Evolutionary conservation across 2,888 invertebrate genomes (phyloP).

Genomic region (Globia sparganii): DNA sequence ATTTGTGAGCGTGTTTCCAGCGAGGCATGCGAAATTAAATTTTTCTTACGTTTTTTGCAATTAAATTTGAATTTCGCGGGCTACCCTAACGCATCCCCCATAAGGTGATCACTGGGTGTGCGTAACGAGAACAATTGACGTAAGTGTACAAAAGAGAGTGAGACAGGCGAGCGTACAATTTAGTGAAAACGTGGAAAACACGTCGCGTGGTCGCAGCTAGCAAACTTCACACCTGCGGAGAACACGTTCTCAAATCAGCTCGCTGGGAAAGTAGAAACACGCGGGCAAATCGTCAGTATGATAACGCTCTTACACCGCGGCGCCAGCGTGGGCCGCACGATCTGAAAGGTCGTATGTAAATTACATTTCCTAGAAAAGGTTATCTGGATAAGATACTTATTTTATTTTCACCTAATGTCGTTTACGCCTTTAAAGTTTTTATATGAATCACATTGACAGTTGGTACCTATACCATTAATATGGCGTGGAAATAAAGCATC

Average conservation of each 20-base stretch:
- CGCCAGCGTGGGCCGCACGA: slow-evolving; percentile 30
- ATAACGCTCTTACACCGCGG: slow-evolving; percentile 7
- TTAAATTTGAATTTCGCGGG: too few species aligned
- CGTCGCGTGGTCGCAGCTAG: background rate
- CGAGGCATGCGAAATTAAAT: too few species aligned
- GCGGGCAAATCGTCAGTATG: background rate
- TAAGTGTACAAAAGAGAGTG: background rate
- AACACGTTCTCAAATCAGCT: background rate
- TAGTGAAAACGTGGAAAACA: background rate
- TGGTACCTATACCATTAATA: background rate
- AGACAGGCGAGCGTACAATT: background rate
- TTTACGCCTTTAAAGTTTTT: background rate
- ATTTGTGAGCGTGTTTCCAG: background rate
- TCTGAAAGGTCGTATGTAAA: slow-evolving; percentile 43
- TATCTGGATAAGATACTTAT: background rate
- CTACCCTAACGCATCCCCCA: too few species aligned
- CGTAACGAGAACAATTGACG: background rate
- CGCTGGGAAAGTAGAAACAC: background rate
- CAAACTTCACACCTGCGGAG: too few species aligned
- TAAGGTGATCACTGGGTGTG: too few species aligned
- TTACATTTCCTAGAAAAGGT: slow-evolving; percentile 10
- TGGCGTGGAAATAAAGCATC: background rate
- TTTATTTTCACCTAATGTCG: background rate
- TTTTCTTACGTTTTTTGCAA: too few species aligned
- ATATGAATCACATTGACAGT: background rate